Base-by-base conservation (phyloP, 1,140 invertebrate genomes). In the Achatina immaculata region DNA sequence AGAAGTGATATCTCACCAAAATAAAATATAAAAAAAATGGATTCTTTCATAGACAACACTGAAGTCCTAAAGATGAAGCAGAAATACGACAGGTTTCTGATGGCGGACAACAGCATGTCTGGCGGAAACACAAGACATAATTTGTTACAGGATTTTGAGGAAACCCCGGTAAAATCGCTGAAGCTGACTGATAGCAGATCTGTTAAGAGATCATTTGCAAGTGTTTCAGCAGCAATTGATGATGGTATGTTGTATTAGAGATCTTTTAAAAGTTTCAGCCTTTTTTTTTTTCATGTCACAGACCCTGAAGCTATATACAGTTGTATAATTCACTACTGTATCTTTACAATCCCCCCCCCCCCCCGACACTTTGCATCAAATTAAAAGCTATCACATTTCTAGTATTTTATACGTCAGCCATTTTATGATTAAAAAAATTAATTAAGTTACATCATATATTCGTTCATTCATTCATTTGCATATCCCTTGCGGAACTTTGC, bases 81-180 rank as follows among this genome's bases (percentile, higher is more conserved):
- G 16, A 76, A 74, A 1, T 74, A 51, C 62, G 74, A 76, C 24
- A 65, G 36, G 7, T 40, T 45, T 3, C 3, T 76, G 48, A 28
- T 4, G 11, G 51, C 58, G 11, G 19, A 21, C 9, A 24, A 62
- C 19, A 65, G 36, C 36, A 40, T 36, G 21, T 7, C 34, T 55
- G 58, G 11, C 34, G 71, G 19, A 73, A 73, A 73, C 34, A 48
- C 43, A 28, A 55, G 74, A 40, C 74, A 76, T 31, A 76, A 62
- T 31, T 51, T 76, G 36, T 16, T 76, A 34, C 16, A 40, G 40
- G 74, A 76, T 31, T 76, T 76, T 76, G 74, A 45, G 48, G 55
- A 62, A 6, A 65, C 74, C 1, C 48, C 74, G 21, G 31, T 58
- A 0, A 76, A 76, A 28, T 58, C 58, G 16, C 1, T 19, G 4